Base-by-base conservation (phyloP, 2,113 vertebrate species). In the Platysternon megacephalum region DNA sequence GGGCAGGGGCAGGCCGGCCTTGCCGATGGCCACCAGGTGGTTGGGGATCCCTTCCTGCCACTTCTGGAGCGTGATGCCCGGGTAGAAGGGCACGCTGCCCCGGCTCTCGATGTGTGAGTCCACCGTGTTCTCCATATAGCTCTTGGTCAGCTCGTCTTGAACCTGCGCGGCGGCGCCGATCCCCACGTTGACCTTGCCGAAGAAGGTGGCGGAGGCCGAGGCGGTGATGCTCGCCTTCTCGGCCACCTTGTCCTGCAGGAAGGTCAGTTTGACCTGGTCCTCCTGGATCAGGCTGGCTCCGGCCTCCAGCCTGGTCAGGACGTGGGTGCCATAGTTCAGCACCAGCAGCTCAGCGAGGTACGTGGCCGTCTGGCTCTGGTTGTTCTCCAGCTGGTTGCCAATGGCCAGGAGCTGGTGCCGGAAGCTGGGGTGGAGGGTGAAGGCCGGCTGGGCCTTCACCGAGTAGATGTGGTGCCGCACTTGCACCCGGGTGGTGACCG, bases 11-110 rank as follows among this genome's bases (percentile, higher is more conserved):
- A 98, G 76, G 11, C 98, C 98, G 1, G 94, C 96, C 3, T 98
- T 96, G 88, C 98, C 97, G 2, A 98, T 98, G 53, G 98, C 97
- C 91, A 98, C 98, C 84, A 99, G 96, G 88, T 98, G 98, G 95
- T 98, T 98, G 72, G 58, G 81, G 51, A 96, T 98, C 86, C 97
- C 98, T 83, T 98, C 97, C 88, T 99, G 98, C 98, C 98, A 98
- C 86, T 96, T 98, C 97, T 98, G 97, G 86, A 99, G 91, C 61
- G 98, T 98, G 94, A 98, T 98, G 28, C 98, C 98, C 4, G 98
- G 98, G 93, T 98, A 98, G 94, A 98, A 98, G 32, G 98, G 97
- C 39, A 52, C 68, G 5, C 98, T 96, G 1, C 98, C 98, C 1
- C 98, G 97, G 91, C 98, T 98, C 87, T 98, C 91, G 2, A 91